Evolutionary conservation across 2,113 vertebrate genomes (phyloP), one percentile per base, ranked within the genome.

Genomic region (Aegotheles bennettii): DNA sequence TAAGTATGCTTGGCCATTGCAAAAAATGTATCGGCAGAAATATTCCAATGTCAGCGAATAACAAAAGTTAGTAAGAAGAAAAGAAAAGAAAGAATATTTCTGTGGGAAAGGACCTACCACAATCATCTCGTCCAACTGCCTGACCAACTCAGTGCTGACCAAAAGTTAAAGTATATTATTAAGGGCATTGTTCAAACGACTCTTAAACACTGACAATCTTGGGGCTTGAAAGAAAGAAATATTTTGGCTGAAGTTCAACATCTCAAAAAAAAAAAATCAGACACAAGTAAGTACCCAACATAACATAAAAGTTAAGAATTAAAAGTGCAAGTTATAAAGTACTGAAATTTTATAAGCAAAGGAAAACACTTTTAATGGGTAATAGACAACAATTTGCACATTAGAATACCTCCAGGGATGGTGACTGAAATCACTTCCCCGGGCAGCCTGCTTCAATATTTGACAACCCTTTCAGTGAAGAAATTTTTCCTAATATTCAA

Each of bases 1-100:
- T 59, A 75, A 61, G 2, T 7, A 36, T 33, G 2, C 0, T 47
- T 70, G 16, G 2, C 31, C 9, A 40, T n/a, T 43, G 2, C 3
- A n/a, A 59, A 65, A 26, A 43, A 59, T 1, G 0, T 3, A 33
- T 9, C 21, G 38, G 9, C 10, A 47, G 16, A 35, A 73, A 81
- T 42, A 19, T 51, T 84, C 26, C 15, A 24, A 40, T 19, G 35
- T 29, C 31, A 80, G 4, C 11, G 78, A 64, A 10, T 40, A 18
- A 47, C 25, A 50, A 50, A 12, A 29, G 19, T 47, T 47, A n/a
- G n/a, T n/a, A n/a, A n/a, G n/a, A n/a, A n/a, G n/a, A n/a, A n/a
- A n/a, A n/a, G n/a, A n/a, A n/a, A n/a, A n/a, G n/a, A n/a, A 13
- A 26, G 31, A 16, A 12, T 20, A 21, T 45, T 74, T 83, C 23